These are phyloP conservation scores for Pristionchus pacificus DNA, from an alignment of 1,140 invertebrate genomes.

Conservation along the genomic window DNA sequence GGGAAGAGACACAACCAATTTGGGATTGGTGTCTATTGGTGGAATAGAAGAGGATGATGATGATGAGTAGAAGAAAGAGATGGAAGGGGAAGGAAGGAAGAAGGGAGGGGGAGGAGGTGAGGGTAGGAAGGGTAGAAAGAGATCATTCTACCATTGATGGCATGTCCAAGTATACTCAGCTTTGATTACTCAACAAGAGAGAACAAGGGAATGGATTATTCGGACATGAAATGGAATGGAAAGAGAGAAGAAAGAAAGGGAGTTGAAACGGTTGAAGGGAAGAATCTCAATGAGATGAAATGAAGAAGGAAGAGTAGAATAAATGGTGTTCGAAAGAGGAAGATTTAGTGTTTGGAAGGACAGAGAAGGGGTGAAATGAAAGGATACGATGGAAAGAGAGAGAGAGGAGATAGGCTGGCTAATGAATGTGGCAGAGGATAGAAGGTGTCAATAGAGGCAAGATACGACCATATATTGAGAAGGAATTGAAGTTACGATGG, in stretches of 20 bases:
- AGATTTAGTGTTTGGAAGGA: neutral
- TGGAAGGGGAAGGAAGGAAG: neutral
- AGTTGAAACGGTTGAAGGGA: too few relatives aligned
- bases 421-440: neutral
- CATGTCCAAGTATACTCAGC: neutral
- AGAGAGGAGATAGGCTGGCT: neutral
- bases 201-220: too few relatives aligned
- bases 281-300: too few relatives aligned
- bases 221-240: too few relatives aligned
- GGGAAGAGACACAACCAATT: conserved; percentile 12
- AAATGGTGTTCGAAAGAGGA: neutral
- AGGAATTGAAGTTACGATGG: neutral
- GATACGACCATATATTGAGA: neutral
- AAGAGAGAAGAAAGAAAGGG: too few relatives aligned
- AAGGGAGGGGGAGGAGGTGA: neutral
- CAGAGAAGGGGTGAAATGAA: neutral
- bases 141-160: neutral
- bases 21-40: neutral
- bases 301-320: neutral
- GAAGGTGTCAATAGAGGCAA: neutral
- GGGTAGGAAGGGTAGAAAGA: neutral
- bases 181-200: too few relatives aligned
- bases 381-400: neutral
- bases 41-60: neutral
- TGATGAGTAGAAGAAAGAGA: neutral